phyloP scores from a whole-genome alignment of 2,797 vertebrate genomes.

The Rhinichthys osculus region DNA sequence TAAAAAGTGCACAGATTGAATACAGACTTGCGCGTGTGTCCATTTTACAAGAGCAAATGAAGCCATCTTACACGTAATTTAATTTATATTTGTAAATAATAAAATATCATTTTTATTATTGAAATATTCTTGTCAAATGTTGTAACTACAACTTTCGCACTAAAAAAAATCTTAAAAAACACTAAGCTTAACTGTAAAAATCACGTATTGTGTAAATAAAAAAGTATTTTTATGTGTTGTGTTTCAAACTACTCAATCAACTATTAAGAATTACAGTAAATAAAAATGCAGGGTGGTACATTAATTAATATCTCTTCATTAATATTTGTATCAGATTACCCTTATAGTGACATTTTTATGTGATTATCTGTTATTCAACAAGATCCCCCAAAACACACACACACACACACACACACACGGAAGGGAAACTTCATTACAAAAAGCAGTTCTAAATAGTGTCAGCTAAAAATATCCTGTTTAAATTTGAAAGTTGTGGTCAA shows the following conservation, averaged over 20 bases:
- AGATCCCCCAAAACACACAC: neutral
- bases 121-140: neutral
- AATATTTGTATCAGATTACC: neutral
- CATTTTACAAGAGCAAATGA: no score
- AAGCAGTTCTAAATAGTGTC: conserved; percentile 15
- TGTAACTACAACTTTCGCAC: neutral
- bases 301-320: neutral
- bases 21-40: neutral
- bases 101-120: neutral
- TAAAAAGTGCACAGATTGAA: no score
- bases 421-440: conserved; percentile 6
- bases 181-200: neutral
- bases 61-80: neutral
- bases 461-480: conserved; percentile 50
- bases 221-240: no score
- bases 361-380: neutral
- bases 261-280: neutral
- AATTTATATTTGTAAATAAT: neutral
- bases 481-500: conserved; percentile 44
- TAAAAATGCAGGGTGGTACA: neutral
- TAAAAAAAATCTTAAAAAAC: neutral
- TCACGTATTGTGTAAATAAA: neutral
- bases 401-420: neutral
- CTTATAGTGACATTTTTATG: no score
- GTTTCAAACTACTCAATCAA: neutral